Conservation (phyloP, 2,113 vertebrate species). For the Tragelaphus scriptus region DNA sequence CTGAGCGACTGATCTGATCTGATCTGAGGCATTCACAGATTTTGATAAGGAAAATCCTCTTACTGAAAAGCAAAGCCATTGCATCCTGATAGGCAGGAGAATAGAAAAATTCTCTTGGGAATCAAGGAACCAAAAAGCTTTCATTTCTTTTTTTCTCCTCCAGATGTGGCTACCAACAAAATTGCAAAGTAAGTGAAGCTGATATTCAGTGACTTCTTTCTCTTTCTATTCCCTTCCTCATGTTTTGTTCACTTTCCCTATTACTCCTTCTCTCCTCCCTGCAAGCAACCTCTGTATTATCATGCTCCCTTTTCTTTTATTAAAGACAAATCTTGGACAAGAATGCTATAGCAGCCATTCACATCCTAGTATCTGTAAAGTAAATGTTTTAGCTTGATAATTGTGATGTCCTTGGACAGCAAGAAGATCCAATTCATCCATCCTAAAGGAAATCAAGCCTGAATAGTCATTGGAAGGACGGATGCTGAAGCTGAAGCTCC, state of each 20-base stretch:
- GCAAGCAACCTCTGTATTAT: background rate
- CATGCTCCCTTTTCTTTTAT: background rate
- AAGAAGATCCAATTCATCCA: background rate
- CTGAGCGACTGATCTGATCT: too few relatives aligned
- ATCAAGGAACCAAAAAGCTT: background rate
- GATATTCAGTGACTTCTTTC: background rate
- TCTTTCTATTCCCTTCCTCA: background rate
- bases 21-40: background rate
- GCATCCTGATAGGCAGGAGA: background rate
- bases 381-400: background rate
- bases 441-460: background rate
- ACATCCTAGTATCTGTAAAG: background rate
- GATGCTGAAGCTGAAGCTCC: background rate
- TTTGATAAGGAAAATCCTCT: background rate
- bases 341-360: background rate
- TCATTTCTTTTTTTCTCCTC: background rate
- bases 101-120: background rate
- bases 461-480: background rate
- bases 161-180: background rate
- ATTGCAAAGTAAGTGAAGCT: background rate
- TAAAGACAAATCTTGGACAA: background rate
- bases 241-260: background rate
- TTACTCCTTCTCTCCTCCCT: rapidly evolving
- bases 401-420: background rate
- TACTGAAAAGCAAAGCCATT: background rate